Evolutionary conservation across 2,797 vertebrate species (phyloP).

Genomic region (Cephalopachus bancanus): DNA sequence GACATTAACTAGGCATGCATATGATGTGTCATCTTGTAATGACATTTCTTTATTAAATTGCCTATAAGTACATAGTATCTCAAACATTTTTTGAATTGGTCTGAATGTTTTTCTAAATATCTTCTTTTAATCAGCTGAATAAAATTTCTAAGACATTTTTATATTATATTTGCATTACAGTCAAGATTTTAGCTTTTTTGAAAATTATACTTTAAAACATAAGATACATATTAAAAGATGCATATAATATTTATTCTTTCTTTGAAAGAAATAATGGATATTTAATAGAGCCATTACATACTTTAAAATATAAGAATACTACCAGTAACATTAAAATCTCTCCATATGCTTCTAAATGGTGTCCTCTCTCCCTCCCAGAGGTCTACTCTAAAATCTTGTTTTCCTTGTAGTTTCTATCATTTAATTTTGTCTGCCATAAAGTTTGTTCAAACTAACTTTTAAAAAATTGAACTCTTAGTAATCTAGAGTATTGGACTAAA

Average conservation of each 20-base stretch:
- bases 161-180: neutral
- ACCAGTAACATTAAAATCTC: neutral
- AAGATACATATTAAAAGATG: neutral
- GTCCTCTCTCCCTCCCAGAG: neutral
- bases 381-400: neutral
- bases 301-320: neutral
- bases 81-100: neutral
- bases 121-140: neutral
- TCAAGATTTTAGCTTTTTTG: neutral
- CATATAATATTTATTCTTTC: no score
- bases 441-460: neutral
- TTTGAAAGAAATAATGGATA: neutral
- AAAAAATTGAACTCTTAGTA: neutral
- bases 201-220: neutral
- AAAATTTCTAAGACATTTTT: neutral
- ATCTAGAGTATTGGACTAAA: neutral
- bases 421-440: neutral
- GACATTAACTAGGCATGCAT: accelerated
- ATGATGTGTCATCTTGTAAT: neutral
- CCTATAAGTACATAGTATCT: neutral
- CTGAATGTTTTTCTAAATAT: neutral
- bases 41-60: neutral
- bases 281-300: neutral
- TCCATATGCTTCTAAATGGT: neutral
- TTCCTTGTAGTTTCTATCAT: neutral